Evolutionary conservation across 2,888 invertebrate genomes (phyloP), one percentile per base, ranked within the genome.

Genomic region (Agonopterix arenella): DNA sequence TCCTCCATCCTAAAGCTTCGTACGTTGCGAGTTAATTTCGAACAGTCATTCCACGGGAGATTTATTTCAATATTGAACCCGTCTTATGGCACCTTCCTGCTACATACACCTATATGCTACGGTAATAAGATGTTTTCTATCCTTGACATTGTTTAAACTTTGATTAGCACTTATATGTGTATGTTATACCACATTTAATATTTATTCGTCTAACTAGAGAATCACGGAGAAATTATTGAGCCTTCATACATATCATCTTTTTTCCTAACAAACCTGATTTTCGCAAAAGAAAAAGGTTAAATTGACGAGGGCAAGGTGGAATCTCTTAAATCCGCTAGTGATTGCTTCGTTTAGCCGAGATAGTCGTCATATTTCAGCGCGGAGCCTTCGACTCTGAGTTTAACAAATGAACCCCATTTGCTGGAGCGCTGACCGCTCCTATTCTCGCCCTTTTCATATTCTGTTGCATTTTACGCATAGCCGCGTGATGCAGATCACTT

Each of bases 301-400:
- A 66, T 66, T 64, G 61, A 64, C 62, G 63, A 58, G 57, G 61
- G 64, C 61, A 66, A 69, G 73, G 72, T 72, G 58, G 60, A 70
- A 78, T 76, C 77, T 71, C 66, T 74, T 72, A 84, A 86, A 84
- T 79, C 85, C 83, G 68, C 71, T 69, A 68, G 78, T 80, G 86
- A 89, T 89, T 83, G 88, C 80, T 78, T 79, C 86, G 75, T 80
- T 88, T 82, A 77, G 73, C 70, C 61, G 71, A 70, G 76, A 86
- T 84, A 76, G 84, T 79, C 68, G 75, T 80, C 76, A 84, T 88
- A 81, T 84, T 82, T 88, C 84, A 84, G 64, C 66, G 68, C 60
- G 62, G 66, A 75, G 74, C 73, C 73, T 75, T 75, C 64, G 70
- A 70, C 76, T 78, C 67, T 65, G 73, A 74, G 70, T 81, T 74